Conservation (phyloP, 2,888 invertebrate species). For the Rosalia funebris region DNA sequence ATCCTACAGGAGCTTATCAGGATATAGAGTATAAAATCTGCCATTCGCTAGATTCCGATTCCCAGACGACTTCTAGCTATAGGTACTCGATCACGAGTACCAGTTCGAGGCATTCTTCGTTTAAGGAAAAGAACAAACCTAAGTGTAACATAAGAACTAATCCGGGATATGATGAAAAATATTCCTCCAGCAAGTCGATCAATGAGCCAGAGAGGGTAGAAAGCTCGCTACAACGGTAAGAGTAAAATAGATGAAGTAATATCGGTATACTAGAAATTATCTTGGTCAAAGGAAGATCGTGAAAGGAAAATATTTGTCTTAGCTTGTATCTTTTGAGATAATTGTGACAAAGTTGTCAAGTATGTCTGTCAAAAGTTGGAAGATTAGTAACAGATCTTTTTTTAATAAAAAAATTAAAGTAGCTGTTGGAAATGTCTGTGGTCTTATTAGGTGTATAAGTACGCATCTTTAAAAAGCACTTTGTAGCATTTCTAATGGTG, state of each 20-base stretch:
- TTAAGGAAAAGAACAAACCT: slow-evolving; percentile 59
- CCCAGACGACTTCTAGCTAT: slow-evolving; percentile 52
- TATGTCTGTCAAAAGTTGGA: too few relatives aligned
- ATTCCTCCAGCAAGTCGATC: slow-evolving; percentile 58
- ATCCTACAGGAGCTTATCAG: slow-evolving; percentile 59
- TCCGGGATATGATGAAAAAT: slow-evolving; percentile 68
- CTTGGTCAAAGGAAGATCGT: too few relatives aligned
- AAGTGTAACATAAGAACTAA: slow-evolving; percentile 69
- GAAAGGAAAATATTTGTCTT: too few relatives aligned
- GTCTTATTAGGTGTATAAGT: too few relatives aligned
- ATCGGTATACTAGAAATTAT: too few relatives aligned
- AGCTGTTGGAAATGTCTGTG: too few relatives aligned
- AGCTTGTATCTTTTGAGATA: too few relatives aligned
- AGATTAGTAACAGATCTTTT: too few relatives aligned
- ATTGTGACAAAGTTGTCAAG: too few relatives aligned
- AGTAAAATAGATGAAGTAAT: background rate
- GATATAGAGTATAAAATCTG: slow-evolving; percentile 62
- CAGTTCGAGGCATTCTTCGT: slow-evolving; percentile 56
- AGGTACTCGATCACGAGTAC: slow-evolving; percentile 48
- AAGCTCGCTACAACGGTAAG: slow-evolving; percentile 54
- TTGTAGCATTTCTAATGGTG: too few relatives aligned
- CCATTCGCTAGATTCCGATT: slow-evolving; percentile 60
- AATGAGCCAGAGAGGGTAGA: slow-evolving; percentile 63
- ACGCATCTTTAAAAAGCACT: too few relatives aligned
- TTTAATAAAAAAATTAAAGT: too few relatives aligned